Base-by-base conservation (phyloP, 2,888 invertebrate genomes). In the Tillus elongatus region DNA sequence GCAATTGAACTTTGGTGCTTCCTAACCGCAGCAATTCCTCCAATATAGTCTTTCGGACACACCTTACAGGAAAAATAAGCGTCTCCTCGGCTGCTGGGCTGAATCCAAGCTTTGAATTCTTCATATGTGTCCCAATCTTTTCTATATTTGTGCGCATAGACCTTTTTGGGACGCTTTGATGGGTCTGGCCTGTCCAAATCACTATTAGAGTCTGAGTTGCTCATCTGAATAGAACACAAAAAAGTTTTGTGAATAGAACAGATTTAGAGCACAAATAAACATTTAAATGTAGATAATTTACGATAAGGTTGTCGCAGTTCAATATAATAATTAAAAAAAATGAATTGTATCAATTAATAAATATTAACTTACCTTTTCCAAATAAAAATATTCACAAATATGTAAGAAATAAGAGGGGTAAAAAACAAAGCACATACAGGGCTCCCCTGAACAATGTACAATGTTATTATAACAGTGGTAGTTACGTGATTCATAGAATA, bases 291-390 rank as follows among this genome's bases (percentile, higher is more conserved):
- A 19, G 24, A 19, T 19, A 19, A 19, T 19, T 19, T 19, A 19
- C 24, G 6, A 19, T 19, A 19, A 19, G 24, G 24, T 19, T 19
- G 24, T 19, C n/a, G 24, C 24, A 19, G 24, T 19, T 19, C 24
- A 19, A 19, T 19, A 19, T 8, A 8, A 19, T 8, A 8, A 19
- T 8, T 19, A 19, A 19, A 19, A 19, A 19, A 19, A 19, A 76
- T 4, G 74, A 19, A 19, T 19, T 19, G 24, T 19, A 19, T 19
- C 24, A 19, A 19, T 8, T 19, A 19, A 77, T 19, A 19, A 19
- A 19, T 19, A 19, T 8, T 19, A 19, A 19, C 24, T 19, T 19
- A 19, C 24, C 24, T 19, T 19, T 19, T 19, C 24, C 24, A 19
- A 8, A n/a, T n/a, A n/a, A n/a, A n/a, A n/a, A n/a, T n/a, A n/a